Base-by-base conservation (phyloP, 2,888 invertebrate species). In the Mythimna vitellina region DNA sequence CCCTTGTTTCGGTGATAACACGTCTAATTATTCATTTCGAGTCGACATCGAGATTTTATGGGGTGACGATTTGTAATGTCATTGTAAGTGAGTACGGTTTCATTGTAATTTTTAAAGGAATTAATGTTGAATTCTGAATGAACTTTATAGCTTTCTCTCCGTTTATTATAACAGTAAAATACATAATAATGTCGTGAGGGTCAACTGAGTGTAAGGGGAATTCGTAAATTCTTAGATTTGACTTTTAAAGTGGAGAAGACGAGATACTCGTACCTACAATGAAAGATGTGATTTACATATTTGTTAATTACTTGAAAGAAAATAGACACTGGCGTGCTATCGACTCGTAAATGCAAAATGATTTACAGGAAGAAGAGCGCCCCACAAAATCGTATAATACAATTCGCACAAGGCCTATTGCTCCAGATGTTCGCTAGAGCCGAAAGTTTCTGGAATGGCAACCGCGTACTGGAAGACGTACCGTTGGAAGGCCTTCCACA, bases 1-100 rank as follows among this genome's bases (percentile, higher is more conserved):
- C 93, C 90, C 92, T 93, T 93, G 92, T 93, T 94, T 92, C 83
- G 85, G 78, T 88, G 91, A 92, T 92, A 93, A 93, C 89, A 89
- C 87, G 76, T 83, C 93, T 95, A 95, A 95, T 95, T 94, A 94
- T 95, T 94, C 93, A 93, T 94, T 92, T 92, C 88, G 83, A 88
- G 86, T 89, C 89, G 89, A 93, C 93, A 92, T 88, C 85, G 89
- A 88, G 92, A 91, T 92, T 94, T 94, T 90, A 93, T 93, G 90
- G 94, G 91, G 92, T 89, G 92, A 92, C 92, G 84, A 92, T 90
- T 92, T 92, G 92, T 93, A 92, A 92, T 89, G 88, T 78, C 86
- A 84, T 88, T 88, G 86, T 86, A 84, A 86, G 75, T 80, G 76
- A 76, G 67, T 69, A 71, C 65, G 32, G 25, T 72, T 63, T 71